Base-by-base conservation (phyloP, 2,113 vertebrate species). In the Clupea harengus region DNA sequence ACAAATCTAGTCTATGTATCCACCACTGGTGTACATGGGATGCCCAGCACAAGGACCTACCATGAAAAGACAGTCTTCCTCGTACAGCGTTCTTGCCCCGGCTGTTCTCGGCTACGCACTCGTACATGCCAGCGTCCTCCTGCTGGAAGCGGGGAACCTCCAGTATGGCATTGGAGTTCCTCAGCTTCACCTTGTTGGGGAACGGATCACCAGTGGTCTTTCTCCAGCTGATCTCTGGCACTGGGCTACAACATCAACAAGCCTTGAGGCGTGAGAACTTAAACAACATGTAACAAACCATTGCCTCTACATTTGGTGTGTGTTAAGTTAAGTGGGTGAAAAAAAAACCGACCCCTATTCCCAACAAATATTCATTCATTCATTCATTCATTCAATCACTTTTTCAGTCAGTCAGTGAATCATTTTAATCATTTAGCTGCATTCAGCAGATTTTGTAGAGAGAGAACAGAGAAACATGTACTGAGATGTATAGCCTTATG, bases 201-300 rank as follows among this genome's bases (percentile, higher is more conserved):
- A 99, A 97, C 0, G 97, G 96, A 86, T 96, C 92, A 0, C 97
- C 97, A 22, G 97, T 97, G 9, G 95, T 96, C 94, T 97, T 96
- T 89, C 97, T 96, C 98, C 98, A 99, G 87, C 95, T 96, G 92
- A 99, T 98, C 93, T 95, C 96, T 88, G 98, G 98, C 46, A 99
- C 95, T 0, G 98, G 98, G 91, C 98, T 99, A 90, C 81, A 91
- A 67, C 90, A 82, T 84, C 39, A 64, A 32, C 22, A 91, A 78
- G 52, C 6, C n/a, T 18, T 20, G 15, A 64, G 22, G 22, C n/a
- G 57, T 64, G 39, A 39, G 39, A 39, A 39, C 39, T 39, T 39
- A 39, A 39, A 2, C 39, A 2, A 39, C 2, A 39, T 2, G 1
- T 39, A 39, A 39, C 39, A 39, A 39, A 39, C 39, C 39, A 39